Evolutionary conservation across 1,140 invertebrate genomes (phyloP), one percentile per base, ranked within the genome.

Genomic region (Drosophila baimaii): DNA sequence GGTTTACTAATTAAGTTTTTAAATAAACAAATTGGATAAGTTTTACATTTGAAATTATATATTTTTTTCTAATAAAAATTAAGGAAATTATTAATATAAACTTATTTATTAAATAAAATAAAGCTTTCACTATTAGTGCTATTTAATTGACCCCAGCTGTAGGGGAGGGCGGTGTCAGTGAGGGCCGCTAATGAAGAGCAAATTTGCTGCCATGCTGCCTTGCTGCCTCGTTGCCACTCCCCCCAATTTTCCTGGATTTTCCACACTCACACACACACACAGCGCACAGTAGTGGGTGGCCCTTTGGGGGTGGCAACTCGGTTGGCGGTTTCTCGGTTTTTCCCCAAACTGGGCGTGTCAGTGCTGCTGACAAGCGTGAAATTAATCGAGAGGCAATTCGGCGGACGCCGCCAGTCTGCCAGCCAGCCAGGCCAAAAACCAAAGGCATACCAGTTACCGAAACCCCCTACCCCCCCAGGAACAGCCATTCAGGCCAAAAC

Each of bases 371-470:
- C 84, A 89, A 89, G 85, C 84, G 84, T 89, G 85, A 89, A 89
- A 89, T 89, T 89, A 89, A 89, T 89, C 84, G 84, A 90, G 79
- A 89, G 88, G 78, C 84, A 89, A 84, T 84, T 89, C 77, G 64
- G 66, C 75, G 75, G 63, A 68, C 71, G n/a, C 59, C 27, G 64
- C 55, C 69, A 75, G 51, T 33, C 73, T 41, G n/a, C 37, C 37
- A 8, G 10, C 70, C 25, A 51, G 56, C n/a, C 39, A 52, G 17
- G 31, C 52, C 39, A 56, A 33, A 35, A 17, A 10, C 47, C 55
- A 29, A 68, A n/a, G 17, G 12, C 27, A 58, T 46, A 3, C 2
- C 9, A 46, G 21, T 17, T 33, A 64, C 47, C 47, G 15, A 46
- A 68, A 52, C n/a, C 5, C 27, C 27, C 49, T 23, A 55, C 15